A percentile compares a stretch with the other conserved stretches of the same genome.
These are phyloP conservation scores for Caranx melampygus DNA, from an alignment of 2,113 vertebrate genomes.

Conservation along the genomic window DNA sequence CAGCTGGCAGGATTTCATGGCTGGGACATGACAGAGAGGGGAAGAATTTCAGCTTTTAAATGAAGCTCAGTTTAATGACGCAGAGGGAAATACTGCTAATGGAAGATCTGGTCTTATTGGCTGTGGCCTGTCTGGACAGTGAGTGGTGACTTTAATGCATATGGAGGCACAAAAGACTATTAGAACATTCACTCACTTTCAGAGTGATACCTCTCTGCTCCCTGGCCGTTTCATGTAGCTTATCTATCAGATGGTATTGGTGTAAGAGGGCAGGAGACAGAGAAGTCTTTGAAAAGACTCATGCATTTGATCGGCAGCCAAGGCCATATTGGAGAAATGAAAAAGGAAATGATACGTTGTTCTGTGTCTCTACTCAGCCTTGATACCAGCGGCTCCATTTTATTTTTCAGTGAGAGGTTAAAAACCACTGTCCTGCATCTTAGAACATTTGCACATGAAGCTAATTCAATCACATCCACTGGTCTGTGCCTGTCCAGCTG, in stretches of 20 bases:
- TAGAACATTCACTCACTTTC: not conserved
- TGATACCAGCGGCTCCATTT: slow-evolving; percentile 27
- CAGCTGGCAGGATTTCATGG: slow-evolving; percentile 21
- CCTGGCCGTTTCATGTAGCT: slow-evolving; percentile 3
- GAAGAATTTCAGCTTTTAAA: slow-evolving; percentile 37
- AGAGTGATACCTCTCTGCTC: not conserved
- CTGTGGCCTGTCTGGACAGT: not conserved
- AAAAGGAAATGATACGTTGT: slow-evolving; percentile 33
- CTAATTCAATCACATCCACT: slow-evolving; percentile 36
- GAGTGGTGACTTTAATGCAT: slow-evolving; percentile 32
- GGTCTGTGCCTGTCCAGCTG: slow-evolving; percentile 8
- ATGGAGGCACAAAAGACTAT: not conserved
- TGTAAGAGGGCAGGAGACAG: slow-evolving; percentile 3
- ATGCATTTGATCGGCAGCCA: slow-evolving; percentile 37
- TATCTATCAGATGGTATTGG: slow-evolving; percentile 17
- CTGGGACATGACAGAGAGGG: slow-evolving; percentile 15
- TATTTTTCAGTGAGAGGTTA: slow-evolving; percentile 4
- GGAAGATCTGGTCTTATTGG: slow-evolving; percentile 14
- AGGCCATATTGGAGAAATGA: slow-evolving; percentile 32
- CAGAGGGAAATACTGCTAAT: slow-evolving; percentile 19
- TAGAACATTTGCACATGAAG: slow-evolving; percentile 30
- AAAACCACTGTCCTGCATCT: slow-evolving; percentile 1
- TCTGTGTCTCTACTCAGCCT: not conserved
- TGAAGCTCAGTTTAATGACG: slow-evolving; percentile 38
- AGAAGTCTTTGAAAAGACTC: too few species aligned